Evolutionary conservation across 2,113 vertebrate genomes (phyloP).

Genomic region (Ictalurus punctatus): DNA sequence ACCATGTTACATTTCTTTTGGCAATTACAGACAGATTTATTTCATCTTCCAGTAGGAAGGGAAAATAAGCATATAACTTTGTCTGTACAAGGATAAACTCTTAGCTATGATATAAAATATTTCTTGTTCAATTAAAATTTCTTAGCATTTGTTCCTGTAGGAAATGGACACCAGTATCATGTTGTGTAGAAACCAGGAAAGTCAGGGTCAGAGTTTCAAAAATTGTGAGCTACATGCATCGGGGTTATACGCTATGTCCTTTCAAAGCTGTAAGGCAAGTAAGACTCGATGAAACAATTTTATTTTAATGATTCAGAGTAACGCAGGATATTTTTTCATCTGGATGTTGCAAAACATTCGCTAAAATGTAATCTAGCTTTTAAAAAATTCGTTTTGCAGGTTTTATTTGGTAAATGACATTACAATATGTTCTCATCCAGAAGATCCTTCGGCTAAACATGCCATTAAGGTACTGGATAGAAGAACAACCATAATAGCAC

Average conservation of each 20-base stretch:
- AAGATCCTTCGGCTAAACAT: neutral
- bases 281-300: neutral
- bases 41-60: no score
- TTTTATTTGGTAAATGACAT: neutral
- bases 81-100: no score
- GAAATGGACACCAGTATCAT: no score
- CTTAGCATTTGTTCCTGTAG: no score
- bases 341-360: neutral
- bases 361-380: neutral
- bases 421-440: neutral
- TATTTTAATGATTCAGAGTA: neutral
- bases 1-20: no score
- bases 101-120: no score
- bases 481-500: neutral
- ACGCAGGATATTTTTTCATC: neutral
- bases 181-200: no score
- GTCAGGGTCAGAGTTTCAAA: no score
- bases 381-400: neutral
- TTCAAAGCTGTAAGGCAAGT: constrained; percentile 7
- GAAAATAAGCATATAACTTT: no score
- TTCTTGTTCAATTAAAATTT: no score
- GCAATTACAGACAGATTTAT: no score
- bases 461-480: neutral
- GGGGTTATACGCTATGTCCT: neutral
- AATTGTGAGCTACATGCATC: no score